These are phyloP conservation scores for Urechis unicinctus DNA, from an alignment of 2,888 invertebrate genomes.

Conservation along the genomic window DNA sequence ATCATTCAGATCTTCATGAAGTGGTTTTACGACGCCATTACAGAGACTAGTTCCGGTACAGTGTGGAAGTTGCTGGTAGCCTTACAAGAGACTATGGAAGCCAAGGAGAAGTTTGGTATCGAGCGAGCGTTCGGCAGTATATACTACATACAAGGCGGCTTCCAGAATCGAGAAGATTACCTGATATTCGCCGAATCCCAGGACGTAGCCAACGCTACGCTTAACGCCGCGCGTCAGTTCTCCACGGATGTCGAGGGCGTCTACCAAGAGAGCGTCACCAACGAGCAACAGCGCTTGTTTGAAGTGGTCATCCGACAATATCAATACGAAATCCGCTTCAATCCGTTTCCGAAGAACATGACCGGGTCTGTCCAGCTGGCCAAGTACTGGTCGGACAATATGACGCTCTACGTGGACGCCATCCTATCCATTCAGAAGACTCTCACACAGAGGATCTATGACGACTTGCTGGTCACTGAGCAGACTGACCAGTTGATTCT, in stretches of 20 bases:
- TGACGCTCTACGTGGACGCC: slow-evolving; percentile 27
- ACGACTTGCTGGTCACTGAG: slow-evolving; percentile 5
- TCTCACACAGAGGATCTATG: slow-evolving; percentile 5
- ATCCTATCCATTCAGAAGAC: slow-evolving; percentile 11
- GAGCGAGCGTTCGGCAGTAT: slow-evolving; percentile 32
- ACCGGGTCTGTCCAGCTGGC: slow-evolving; percentile 6
- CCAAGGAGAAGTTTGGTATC: slow-evolving; percentile 35
- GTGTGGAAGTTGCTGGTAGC: slow-evolving; percentile 37
- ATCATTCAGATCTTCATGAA: slow-evolving; percentile 33
- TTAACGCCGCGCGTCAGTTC: slow-evolving; percentile 31
- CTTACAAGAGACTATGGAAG: slow-evolving; percentile 32
- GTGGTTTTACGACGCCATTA: slow-evolving; percentile 50
- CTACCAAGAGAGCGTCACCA: background rate
- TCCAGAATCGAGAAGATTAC: slow-evolving; percentile 29
- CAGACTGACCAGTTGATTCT: slow-evolving; percentile 15
- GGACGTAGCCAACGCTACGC: slow-evolving; percentile 32
- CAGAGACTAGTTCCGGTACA: slow-evolving; percentile 30
- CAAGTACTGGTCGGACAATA: slow-evolving; percentile 29
- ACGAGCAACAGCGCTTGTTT: background rate
- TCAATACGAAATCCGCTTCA: slow-evolving; percentile 24
- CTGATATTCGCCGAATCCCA: slow-evolving; percentile 32
- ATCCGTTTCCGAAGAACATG: background rate
- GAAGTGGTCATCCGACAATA: slow-evolving; percentile 13
- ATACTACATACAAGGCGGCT: slow-evolving; percentile 31
- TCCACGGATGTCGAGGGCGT: slow-evolving; percentile 24